Evolutionary conservation across 1,140 invertebrate genomes (phyloP).

Genomic region (Macrobrachium rosenbergii): DNA sequence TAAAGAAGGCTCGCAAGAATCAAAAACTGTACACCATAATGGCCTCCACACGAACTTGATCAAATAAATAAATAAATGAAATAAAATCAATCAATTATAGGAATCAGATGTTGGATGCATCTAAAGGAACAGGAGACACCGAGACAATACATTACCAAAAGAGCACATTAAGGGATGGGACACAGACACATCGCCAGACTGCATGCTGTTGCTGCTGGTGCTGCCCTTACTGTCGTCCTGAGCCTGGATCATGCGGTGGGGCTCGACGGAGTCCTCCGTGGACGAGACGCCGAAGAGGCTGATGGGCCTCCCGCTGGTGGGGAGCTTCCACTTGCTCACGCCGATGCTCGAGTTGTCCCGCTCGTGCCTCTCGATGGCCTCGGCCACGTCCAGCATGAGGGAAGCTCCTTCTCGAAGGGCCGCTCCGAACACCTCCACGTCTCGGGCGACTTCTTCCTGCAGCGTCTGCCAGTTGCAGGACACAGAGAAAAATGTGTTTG

Average conservation of each 20-base stretch:
- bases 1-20: too few relatives aligned
- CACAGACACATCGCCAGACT: constrained; percentile 35
- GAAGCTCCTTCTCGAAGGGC: constrained; percentile 77
- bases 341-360: constrained; percentile 72
- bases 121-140: background rate
- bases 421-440: constrained; percentile 70
- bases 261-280: constrained; percentile 68
- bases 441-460: constrained; percentile 78
- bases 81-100: background rate
- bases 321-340: constrained; percentile 79
- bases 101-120: background rate
- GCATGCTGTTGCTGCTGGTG: constrained; percentile 19
- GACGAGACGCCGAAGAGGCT: constrained; percentile 73
- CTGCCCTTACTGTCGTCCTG: constrained; percentile 78
- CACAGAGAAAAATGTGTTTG: background rate
- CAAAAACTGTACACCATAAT: too few relatives aligned
- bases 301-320: constrained; percentile 79
- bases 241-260: constrained; percentile 73
- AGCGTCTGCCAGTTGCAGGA: constrained; percentile 75
- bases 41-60: too few relatives aligned
- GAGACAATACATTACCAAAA: constrained; percentile 53
- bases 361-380: constrained; percentile 75
- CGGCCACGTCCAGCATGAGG: constrained; percentile 77
- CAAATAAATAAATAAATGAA: background rate
- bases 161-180: constrained; percentile 50